Conservation (phyloP, 30 jellyfish, hydroid and myxozoan species). For the Hydra vulgaris region DNA sequence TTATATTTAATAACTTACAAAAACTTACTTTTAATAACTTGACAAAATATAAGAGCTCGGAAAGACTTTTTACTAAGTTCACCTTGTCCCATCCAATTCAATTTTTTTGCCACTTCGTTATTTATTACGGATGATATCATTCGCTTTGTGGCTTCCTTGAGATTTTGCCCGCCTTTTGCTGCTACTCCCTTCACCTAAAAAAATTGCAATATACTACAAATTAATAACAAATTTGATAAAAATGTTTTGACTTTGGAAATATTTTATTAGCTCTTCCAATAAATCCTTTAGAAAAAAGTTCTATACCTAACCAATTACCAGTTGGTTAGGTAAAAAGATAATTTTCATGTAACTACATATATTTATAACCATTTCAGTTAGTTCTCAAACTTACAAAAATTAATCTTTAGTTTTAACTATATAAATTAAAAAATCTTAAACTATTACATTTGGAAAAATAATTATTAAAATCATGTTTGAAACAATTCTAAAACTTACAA, state of each 20-base stretch:
- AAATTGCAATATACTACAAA: too few species aligned
- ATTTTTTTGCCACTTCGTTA: background rate
- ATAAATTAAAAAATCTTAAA: background rate
- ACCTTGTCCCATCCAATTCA: background rate
- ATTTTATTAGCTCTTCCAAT: too few species aligned
- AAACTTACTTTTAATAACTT: background rate
- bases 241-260: too few species aligned
- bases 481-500: too few species aligned
- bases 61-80: background rate
- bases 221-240: background rate
- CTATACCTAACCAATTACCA: too few species aligned
- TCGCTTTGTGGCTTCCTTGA: background rate
- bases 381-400: background rate
- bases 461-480: too few species aligned
- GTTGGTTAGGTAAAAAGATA: too few species aligned
- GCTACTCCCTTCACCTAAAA: background rate
- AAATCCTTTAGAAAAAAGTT: too few species aligned
- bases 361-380: background rate
- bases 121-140: background rate
- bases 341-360: background rate
- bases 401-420: background rate
- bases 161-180: background rate
- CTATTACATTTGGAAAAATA: background rate
- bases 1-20: too few species aligned
- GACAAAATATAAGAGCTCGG: background rate